phyloP scores from a whole-genome alignment of 2,797 vertebrate species.

The Labroides dimidiatus region DNA sequence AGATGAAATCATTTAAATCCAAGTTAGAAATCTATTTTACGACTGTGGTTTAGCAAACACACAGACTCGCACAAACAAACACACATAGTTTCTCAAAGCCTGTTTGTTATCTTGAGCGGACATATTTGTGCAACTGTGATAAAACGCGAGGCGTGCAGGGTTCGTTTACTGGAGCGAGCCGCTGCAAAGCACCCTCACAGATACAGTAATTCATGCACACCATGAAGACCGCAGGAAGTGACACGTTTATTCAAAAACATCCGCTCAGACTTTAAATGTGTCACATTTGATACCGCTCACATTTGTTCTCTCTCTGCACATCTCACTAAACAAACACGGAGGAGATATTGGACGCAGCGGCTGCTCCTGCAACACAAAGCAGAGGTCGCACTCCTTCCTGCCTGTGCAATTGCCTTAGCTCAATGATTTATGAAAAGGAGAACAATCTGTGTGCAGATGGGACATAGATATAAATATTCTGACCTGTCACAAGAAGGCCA shows the following conservation, averaged over 20 bases:
- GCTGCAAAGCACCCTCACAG: slow-evolving; percentile 34
- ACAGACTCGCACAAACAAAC: not conserved
- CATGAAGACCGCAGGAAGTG: slow-evolving; percentile 45
- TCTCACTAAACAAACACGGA: slow-evolving; percentile 71
- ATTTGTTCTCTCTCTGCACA: slow-evolving; percentile 64
- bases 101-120: slow-evolving; percentile 42
- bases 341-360: slow-evolving; percentile 64
- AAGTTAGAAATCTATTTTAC: not conserved
- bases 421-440: slow-evolving; percentile 83
- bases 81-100: not conserved
- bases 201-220: slow-evolving; percentile 58
- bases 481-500: slow-evolving; percentile 64
- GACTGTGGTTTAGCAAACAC: not conserved
- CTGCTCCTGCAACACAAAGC: slow-evolving; percentile 57
- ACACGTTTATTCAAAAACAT: slow-evolving; percentile 69
- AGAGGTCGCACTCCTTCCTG: slow-evolving; percentile 68
- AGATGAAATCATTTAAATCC: not conserved
- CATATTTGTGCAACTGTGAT: slow-evolving; percentile 53
- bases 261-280: slow-evolving; percentile 53
- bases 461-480: slow-evolving; percentile 81
- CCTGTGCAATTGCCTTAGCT: slow-evolving; percentile 83
- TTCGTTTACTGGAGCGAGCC: slow-evolving; percentile 40
- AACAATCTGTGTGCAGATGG: slow-evolving; percentile 80
- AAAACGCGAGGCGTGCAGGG: slow-evolving; percentile 11
- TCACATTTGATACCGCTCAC: slow-evolving; percentile 62